phyloP scores from a whole-genome alignment of 64 coral and sea anemone genomes.

The Stichodactyla mertensii region DNA sequence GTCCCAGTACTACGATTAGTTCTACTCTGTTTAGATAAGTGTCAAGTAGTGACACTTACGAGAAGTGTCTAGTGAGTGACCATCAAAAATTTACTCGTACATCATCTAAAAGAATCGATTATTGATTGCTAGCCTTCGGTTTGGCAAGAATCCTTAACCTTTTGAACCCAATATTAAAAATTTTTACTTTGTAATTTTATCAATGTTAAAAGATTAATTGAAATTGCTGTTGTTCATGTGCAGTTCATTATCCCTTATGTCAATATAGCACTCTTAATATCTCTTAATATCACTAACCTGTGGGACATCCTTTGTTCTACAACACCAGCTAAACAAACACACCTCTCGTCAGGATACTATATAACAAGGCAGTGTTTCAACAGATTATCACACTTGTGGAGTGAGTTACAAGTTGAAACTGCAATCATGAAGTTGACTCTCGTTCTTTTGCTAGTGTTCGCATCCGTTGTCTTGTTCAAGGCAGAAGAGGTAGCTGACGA shows the following conservation, averaged over 20 bases:
- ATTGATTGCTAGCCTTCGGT: too few relatives aligned
- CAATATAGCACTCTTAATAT: slow-evolving; percentile 1
- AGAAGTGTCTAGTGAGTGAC: too few relatives aligned
- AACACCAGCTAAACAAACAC: slow-evolving; percentile 8
- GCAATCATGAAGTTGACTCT: slow-evolving; percentile 18
- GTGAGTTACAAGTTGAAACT: neutral
- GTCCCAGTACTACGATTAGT: too few relatives aligned
- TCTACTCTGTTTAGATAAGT: too few relatives aligned
- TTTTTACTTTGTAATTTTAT: neutral
- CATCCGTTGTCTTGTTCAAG: slow-evolving; percentile 11
- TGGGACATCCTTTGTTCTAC: neutral
- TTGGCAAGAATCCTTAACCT: too few relatives aligned
- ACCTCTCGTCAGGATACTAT: neutral
- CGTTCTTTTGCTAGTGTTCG: neutral
- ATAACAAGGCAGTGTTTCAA: neutral
- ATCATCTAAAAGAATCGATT: too few relatives aligned
- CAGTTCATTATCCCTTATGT: neutral
- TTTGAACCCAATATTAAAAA: too few relatives aligned
- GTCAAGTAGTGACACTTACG: too few relatives aligned
- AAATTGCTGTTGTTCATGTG: neutral
- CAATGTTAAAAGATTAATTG: neutral
- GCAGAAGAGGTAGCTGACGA: neutral
- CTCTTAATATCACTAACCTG: neutral
- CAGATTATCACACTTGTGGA: neutral
- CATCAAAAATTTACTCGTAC: too few relatives aligned